Percentiles rank a stretch among this genome's conserved stretches.
phyloP scores from a whole-genome alignment of 1,140 invertebrate genomes.

The Eriocheir sinensis region DNA sequence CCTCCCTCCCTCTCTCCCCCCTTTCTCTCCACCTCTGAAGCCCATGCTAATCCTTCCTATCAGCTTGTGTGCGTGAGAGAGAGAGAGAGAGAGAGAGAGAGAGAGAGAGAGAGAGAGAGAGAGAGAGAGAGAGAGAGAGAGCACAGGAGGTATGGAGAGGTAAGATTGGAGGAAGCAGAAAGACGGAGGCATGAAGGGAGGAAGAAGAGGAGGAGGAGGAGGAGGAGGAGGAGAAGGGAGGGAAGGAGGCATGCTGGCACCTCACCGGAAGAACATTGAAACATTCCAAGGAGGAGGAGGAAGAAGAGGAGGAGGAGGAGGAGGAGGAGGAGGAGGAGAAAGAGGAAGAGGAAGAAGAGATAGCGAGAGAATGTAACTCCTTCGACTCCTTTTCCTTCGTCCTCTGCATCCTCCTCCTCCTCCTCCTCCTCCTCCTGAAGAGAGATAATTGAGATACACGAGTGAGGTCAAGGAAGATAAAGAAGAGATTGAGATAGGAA shows the following conservation, averaged over 20 bases:
- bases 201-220: background rate
- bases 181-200: background rate
- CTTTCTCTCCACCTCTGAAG: background rate
- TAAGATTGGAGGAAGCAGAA: background rate
- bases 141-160: background rate
- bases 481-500: background rate
- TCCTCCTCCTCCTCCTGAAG: background rate
- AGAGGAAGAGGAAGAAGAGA: background rate
- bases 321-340: background rate
- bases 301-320: background rate
- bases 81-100: background rate
- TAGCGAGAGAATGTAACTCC: background rate
- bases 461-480: background rate
- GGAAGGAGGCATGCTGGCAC: background rate
- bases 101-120: background rate
- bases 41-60: background rate
- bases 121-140: background rate
- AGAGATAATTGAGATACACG: no score
- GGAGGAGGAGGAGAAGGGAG: background rate
- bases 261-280: slow-evolving; percentile 13
- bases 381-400: background rate
- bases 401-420: background rate
- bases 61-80: background rate
- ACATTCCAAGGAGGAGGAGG: background rate
- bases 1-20: background rate